Base-by-base conservation (phyloP, 2,113 vertebrate genomes). In the Lamprotornis superbus region DNA sequence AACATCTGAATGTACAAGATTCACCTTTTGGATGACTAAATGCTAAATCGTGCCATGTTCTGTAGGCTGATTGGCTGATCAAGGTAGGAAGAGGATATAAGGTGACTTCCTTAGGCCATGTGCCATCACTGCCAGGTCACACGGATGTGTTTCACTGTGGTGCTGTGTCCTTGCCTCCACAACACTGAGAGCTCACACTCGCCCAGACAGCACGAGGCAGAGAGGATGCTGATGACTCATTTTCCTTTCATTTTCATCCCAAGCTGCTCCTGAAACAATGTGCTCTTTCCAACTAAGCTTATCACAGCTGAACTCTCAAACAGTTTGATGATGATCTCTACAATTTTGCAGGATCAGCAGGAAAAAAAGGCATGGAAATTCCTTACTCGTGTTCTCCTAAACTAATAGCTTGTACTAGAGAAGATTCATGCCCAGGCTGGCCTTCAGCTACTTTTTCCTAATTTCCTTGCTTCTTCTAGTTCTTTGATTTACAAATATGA, bases 181-280 rank as follows among this genome's bases (percentile, higher is more conserved):
- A 40, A 1, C 15, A 2, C 42, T 5, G 53, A 50, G 46, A 27
- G 67, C 57, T 85, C 50, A 31, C 1, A 3, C 11, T 91, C 31
- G 50, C 64, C 15, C 40, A 33, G 80, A 39, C n/a, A 14, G n/a
- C 81, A 12, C 3, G 35, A 94, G 68, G 75, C 68, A 69, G 20
- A 85, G 61, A 93, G 92, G 88, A 94, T 89, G 93, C 33, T 12
- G 64, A 57, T 93, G 94, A 93, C 64, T 93, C 90, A 93, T 87
- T 90, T 93, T 93, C 63, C 92, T 84, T 94, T 93, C 44, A 20
- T 91, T 93, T 95, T 83, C n/a, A 73, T 89, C 83, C 85, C 77
- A 71, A 42, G 67, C 71, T 95, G 93, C 71, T 95, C 68, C 68
- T 75, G 83, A 42, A 96, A 94, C 35, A 92, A 57, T 53, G 49